Base-by-base conservation (phyloP, 2,888 invertebrate species). In the Caenorhabditis becei region DNA sequence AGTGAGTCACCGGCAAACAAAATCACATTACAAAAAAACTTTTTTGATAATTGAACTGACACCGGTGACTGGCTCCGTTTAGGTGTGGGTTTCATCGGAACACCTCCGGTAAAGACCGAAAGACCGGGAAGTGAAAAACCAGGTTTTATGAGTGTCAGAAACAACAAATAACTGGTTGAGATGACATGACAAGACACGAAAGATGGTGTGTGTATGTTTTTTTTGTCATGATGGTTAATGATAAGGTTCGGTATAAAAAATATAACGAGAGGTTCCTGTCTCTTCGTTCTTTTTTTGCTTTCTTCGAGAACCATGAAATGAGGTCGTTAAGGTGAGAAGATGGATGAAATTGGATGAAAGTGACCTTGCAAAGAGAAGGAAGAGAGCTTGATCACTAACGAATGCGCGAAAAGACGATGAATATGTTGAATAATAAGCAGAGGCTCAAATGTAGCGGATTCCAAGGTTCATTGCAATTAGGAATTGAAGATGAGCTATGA, bases 381-480 rank as follows among this genome's bases (percentile, higher is more conserved):
- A 35, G 24, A 44, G 35, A 35, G 24, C n/a, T 53, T 32, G 56
- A 63, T 44, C 53, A 72, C 71, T 72, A 72, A 62, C 62, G 47
- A 71, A 71, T 72, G 72, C 62, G 72, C 28, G 63, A 63, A 62
- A 20, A 53, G 18, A 54, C 18, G 69, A 51, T 53, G 59, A 41
- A 70, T 53, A 23, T 24, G 47, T 58, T 20, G 49, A 69, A 58
- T 26, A 58, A 24, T 32, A 58, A 70, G 54, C 37, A 14, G 14
- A 14, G 11, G 47, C 47, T 47, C 54, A 14, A 14, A 54, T 54
- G 28, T 18, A 20, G 47, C 54, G 28, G 10, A 26, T 26, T 54
- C 28, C 54, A 54, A 28, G 8, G 54, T 54, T 54, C 54, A 54
- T 35, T 11, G 23, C 14, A 24, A n/a, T 51, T 23, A 44, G 7